A percentile compares a stretch with the other conserved stretches of the same genome.
These are phyloP conservation scores for Etheostoma spectabile DNA, from an alignment of 2,113 vertebrate genomes.

Conservation along the genomic window DNA sequence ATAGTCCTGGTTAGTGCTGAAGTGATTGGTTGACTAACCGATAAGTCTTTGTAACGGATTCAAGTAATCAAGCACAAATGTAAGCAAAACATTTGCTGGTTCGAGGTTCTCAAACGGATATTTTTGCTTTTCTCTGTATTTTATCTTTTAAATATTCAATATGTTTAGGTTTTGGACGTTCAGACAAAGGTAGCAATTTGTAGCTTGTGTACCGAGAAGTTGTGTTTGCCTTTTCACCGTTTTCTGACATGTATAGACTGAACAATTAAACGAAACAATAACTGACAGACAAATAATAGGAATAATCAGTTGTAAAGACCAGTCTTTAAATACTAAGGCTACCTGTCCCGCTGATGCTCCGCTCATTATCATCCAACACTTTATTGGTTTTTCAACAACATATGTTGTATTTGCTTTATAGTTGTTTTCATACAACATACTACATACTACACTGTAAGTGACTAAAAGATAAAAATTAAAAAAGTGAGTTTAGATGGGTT, in stretches of 20 bases:
- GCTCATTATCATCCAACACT: neutral
- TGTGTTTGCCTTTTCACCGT: neutral
- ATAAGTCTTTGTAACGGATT: too few relatives aligned
- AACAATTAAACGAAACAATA: neutral
- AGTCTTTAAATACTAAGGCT: neutral
- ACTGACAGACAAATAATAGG: neutral
- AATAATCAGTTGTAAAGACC: neutral
- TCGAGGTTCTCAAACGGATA: too few relatives aligned
- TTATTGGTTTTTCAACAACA: neutral
- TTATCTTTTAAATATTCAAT: neutral
- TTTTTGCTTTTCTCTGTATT: neutral
- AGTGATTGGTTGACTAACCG: neutral
- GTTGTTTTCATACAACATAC: neutral
- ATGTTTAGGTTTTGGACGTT: neutral
- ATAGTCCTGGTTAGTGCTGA: neutral
- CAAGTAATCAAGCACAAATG: neutral
- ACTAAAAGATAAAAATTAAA: too few relatives aligned
- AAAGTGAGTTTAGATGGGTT: neutral
- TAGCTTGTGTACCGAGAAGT: neutral
- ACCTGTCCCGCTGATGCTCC: neutral
- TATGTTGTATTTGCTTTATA: neutral
- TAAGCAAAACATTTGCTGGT: neutral
- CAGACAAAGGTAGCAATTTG: neutral
- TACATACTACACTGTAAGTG: neutral
- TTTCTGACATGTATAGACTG: neutral